Evolutionary conservation across 2,797 vertebrate genomes (phyloP).

Genomic region (Xenops minutus): DNA sequence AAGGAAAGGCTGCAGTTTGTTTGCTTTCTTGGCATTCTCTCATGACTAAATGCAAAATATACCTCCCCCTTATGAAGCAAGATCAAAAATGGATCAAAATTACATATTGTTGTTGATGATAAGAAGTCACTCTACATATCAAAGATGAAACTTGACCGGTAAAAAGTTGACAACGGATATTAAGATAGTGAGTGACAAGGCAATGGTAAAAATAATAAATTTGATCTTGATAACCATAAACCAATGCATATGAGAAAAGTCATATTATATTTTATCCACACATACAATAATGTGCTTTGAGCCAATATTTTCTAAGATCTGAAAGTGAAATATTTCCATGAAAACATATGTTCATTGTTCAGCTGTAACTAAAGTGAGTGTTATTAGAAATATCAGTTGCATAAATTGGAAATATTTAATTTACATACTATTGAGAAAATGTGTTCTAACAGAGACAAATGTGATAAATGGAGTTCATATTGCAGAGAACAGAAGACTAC

Average conservation of each 20-base stretch:
- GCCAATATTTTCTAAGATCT: background rate
- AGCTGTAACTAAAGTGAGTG: background rate
- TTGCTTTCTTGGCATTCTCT: background rate
- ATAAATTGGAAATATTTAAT: background rate
- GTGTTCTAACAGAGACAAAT: background rate
- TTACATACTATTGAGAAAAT: background rate
- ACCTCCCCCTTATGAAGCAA: rapidly evolving
- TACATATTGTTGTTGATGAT: background rate
- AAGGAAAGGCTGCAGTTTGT: background rate
- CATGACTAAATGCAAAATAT: background rate
- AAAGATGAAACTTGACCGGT: background rate
- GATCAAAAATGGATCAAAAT: background rate
- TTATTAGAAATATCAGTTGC: background rate
- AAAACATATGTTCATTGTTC: background rate
- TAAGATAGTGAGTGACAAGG: background rate
- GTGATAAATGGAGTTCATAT: background rate
- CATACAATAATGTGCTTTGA: background rate
- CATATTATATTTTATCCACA: background rate
- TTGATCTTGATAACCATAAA: background rate
- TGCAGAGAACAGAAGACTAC: background rate
- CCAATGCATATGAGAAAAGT: background rate
- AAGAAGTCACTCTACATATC: background rate
- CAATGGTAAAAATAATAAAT: background rate
- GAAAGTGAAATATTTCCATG: background rate
- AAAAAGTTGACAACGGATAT: background rate